Evolutionary conservation across 2,888 invertebrate species (phyloP), one percentile per base, ranked within the genome.

Genomic region (Bombylius major): DNA sequence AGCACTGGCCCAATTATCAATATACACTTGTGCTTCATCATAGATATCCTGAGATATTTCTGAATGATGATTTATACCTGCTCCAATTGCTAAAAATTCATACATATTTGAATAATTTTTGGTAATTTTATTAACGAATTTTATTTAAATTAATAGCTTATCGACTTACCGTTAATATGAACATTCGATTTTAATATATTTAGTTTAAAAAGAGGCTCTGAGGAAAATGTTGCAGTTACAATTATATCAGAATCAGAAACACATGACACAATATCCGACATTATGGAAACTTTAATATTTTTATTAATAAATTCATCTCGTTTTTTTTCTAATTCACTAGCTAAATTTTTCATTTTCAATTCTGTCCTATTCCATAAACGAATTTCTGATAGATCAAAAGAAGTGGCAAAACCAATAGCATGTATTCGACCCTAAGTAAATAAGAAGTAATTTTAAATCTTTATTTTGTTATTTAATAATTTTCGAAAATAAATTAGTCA

Each of bases 141-240:
- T 23, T 23, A 23, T 23, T 14, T 4, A 7, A 33, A 36, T 34
- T 36, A 36, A n/a, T 42, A n/a, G 11, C 14, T 9, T 14, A 82
- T 83, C 80, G 69, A 2, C 14, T 9, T 14, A 82, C 83, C 80
- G 69, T 83, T 84, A 33, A 84, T 79, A 66, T 83, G 83, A 5
- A 77, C 77, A 45, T 78, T 76, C 3, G 61, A 57, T 65, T 78
- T 78, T 5, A 82, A 67, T 78, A 81, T 80, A 33, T 72, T 69
- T 4, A 65, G 65, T 45, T 73, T 64, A 4, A 84, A 62, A 14
- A 84, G 65, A 1, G 83, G 77, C n/a, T 69, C 67, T 1, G 62
- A 63, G 4, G 79, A 65, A 57, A 70, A 75, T 4, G 84, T 84
- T 0, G 79, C 79, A 4, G 82, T 81, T 44, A 82, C 77, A 56